A percentile compares a stretch with the other conserved stretches of the same genome.
phyloP scores from a whole-genome alignment of 1,140 invertebrate species.

The Panulirus ornatus region DNA sequence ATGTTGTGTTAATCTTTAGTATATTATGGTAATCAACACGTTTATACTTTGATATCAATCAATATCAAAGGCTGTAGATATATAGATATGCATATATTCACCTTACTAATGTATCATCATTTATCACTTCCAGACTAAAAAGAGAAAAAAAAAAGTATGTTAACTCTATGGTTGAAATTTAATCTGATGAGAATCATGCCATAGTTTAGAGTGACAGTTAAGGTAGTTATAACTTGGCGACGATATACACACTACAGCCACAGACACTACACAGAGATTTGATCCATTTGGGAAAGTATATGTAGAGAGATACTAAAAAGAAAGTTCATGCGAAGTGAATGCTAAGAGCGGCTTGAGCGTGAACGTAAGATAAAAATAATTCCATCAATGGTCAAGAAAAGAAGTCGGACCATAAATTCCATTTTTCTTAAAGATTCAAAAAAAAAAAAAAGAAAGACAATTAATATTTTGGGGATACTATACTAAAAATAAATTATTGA shows the following conservation, averaged over 20 bases:
- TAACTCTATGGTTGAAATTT: not conserved
- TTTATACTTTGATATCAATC: no score
- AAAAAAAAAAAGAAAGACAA: not conserved
- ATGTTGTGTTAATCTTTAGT: no score
- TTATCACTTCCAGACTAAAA: no score
- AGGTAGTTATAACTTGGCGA: constrained; percentile 18
- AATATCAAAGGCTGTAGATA: no score
- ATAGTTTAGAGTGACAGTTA: constrained; percentile 3
- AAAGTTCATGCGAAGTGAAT: constrained; percentile 6
- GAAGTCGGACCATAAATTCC: not conserved
- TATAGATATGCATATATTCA: no score
- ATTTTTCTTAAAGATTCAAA: not conserved
- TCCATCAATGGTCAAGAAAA: not conserved
- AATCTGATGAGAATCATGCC: not conserved
- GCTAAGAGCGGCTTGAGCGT: not conserved
- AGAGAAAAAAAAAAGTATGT: not conserved
- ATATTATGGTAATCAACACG: no score
- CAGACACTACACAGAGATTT: constrained; percentile 22
- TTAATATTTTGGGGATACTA: not conserved
- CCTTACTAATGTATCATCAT: no score
- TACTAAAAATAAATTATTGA: not conserved
- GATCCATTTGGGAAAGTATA: not conserved
- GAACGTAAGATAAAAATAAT: not conserved
- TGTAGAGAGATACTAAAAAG: not conserved
- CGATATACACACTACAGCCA: constrained; percentile 15